A percentile compares a stretch with the other conserved stretches of the same genome.
These are phyloP conservation scores for Cerastis rubricosa DNA, from an alignment of 2,888 invertebrate species.

Conservation along the genomic window DNA sequence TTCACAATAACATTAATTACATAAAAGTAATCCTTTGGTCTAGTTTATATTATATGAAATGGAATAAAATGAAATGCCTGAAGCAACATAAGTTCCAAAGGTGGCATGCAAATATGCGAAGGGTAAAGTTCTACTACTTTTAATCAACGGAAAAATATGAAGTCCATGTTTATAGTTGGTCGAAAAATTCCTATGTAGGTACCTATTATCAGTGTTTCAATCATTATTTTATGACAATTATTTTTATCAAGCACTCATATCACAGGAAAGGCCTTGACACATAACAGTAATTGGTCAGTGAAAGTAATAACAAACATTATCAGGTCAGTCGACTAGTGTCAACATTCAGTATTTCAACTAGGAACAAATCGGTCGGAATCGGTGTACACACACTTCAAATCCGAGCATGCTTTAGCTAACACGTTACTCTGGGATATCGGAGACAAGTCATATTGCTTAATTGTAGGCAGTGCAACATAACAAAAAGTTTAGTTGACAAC, in stretches of 20 bases:
- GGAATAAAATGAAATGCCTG: background rate
- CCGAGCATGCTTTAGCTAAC: background rate
- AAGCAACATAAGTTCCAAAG: background rate
- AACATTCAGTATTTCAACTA: background rate
- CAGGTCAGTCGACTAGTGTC: slow-evolving; percentile 29
- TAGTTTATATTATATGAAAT: background rate
- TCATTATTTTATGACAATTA: slow-evolving; percentile 12
- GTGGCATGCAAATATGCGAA: slow-evolving; percentile 18
- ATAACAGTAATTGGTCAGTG: slow-evolving; percentile 51
- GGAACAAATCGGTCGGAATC: background rate
- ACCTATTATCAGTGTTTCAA: slow-evolving; percentile 15
- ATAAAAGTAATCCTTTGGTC: background rate
- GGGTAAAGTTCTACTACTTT: background rate
- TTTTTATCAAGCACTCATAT: slow-evolving; percentile 29
- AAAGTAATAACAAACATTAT: slow-evolving; percentile 65
- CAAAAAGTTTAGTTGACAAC: background rate
- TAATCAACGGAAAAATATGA: slow-evolving; percentile 19
- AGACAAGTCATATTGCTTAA: background rate
- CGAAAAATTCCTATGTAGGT: background rate
- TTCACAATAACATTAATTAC: background rate
- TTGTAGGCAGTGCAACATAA: background rate
- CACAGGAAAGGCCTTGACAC: slow-evolving; percentile 55
- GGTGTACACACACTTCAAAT: background rate
- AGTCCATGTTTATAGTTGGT: background rate
- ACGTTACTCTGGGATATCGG: background rate